Conservation (phyloP, 2,113 vertebrate species). For the Pituophis catenifer region DNA sequence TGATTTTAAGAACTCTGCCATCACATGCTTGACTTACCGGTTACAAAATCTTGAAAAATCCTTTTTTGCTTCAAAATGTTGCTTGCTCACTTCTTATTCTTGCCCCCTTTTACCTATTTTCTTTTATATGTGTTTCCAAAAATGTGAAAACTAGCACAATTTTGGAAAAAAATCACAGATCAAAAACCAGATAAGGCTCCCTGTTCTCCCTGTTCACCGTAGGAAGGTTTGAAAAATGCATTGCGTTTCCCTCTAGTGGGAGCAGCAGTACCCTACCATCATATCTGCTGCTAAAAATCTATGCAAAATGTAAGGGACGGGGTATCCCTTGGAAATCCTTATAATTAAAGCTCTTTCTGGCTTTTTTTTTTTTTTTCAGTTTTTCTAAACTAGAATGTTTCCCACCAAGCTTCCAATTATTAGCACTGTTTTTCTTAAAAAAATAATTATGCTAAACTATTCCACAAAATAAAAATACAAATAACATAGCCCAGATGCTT, state of each 20-base stretch:
- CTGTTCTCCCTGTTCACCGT: neutral
- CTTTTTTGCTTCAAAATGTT: neutral
- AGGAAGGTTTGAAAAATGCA: neutral
- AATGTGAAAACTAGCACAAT: neutral
- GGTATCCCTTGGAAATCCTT: neutral
- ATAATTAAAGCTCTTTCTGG: neutral
- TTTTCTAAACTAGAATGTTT: neutral
- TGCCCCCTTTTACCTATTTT: neutral
- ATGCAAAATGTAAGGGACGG: neutral
- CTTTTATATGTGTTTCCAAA: neutral
- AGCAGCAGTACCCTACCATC: neutral
- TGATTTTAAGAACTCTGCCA: slow-evolving; percentile 35
- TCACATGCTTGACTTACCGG: slow-evolving; percentile 29
- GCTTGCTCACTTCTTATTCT: neutral
- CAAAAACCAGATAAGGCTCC: neutral
- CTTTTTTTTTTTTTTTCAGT: too few species aligned
- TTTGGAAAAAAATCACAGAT: neutral
- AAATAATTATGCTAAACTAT: neutral
- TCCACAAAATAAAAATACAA: neutral
- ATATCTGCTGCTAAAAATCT: neutral
- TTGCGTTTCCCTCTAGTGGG: slow-evolving; percentile 1
- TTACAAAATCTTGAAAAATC: slow-evolving; percentile 20
- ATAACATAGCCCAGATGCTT: neutral
- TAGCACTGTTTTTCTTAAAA: neutral
- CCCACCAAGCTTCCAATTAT: neutral